phyloP scores from a whole-genome alignment of 2,113 vertebrate genomes.

The Etia nguti region DNA sequence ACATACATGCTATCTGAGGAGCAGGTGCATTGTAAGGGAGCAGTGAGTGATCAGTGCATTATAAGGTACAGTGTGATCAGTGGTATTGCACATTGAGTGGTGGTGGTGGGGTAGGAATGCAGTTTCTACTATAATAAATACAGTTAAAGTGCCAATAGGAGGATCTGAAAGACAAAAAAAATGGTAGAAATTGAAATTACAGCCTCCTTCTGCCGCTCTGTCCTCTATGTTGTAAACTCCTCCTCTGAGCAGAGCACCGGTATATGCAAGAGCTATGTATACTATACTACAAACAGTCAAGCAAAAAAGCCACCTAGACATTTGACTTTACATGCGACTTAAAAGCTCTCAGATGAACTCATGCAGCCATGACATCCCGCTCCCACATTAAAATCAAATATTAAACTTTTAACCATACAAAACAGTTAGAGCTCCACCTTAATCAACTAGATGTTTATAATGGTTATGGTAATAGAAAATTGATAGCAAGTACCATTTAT shows the following conservation, averaged over 20 bases:
- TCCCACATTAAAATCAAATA: background rate
- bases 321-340: rapidly evolving
- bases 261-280: background rate
- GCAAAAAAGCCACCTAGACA: background rate
- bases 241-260: background rate
- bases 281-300: background rate
- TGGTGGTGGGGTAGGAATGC: no score
- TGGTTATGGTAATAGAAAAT: background rate
- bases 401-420: background rate
- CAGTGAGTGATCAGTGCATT: no score
- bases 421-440: background rate
- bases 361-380: background rate
- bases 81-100: no score
- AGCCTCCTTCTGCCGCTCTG: background rate
- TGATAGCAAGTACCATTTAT: background rate
- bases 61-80: no score
- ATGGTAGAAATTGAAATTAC: rapidly evolving
- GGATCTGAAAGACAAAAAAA: background rate
- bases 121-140: no score
- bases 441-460: background rate
- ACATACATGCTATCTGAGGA: no score
- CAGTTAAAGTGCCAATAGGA: background rate
- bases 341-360: background rate
- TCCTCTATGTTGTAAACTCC: background rate
- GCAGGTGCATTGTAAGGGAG: no score